A percentile compares a stretch with the other conserved stretches of the same genome.
Conservation (phyloP, 1,140 invertebrate species). For the Cataglyphis hispanica region DNA sequence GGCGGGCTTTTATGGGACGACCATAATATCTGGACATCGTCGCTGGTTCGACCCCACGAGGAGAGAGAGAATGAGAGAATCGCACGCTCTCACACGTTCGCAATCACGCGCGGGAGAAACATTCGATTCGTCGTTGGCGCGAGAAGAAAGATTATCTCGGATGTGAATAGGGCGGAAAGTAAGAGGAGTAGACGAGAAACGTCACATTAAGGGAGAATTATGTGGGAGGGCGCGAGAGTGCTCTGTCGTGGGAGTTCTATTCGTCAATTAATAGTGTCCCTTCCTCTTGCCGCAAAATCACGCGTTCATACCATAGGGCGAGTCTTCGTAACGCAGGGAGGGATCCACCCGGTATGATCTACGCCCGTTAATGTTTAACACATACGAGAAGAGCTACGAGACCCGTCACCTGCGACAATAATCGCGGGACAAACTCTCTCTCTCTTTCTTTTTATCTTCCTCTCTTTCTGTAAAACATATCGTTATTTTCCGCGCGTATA, state of each 20-base stretch:
- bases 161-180: constrained; percentile 68
- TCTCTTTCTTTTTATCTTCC: not conserved
- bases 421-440: constrained; percentile 67
- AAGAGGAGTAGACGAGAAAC: constrained; percentile 73
- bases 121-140: constrained; percentile 41
- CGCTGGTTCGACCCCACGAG: constrained; percentile 51
- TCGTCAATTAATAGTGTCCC: constrained; percentile 83
- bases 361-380: constrained; percentile 59
- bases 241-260: constrained; percentile 73
- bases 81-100: not conserved
- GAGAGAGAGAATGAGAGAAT: constrained; percentile 1
- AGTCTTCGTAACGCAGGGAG: not conserved
- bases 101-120: constrained; percentile 67
- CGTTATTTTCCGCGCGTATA: constrained; percentile 27
- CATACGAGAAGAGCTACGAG: constrained; percentile 24
- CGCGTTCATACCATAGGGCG: constrained; percentile 4
- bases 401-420: constrained; percentile 62
- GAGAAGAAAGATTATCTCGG: constrained; percentile 80
- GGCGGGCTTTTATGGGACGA: constrained; percentile 81
- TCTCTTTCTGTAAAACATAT: not conserved
- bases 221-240: constrained; percentile 76
- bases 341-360: not conserved
- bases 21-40: constrained; percentile 81
- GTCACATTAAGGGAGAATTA: constrained; percentile 85
- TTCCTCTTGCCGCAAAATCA: constrained; percentile 50